Evolutionary conservation across 2,888 invertebrate species (phyloP).

Genomic region (Amphipyra berbera): DNA sequence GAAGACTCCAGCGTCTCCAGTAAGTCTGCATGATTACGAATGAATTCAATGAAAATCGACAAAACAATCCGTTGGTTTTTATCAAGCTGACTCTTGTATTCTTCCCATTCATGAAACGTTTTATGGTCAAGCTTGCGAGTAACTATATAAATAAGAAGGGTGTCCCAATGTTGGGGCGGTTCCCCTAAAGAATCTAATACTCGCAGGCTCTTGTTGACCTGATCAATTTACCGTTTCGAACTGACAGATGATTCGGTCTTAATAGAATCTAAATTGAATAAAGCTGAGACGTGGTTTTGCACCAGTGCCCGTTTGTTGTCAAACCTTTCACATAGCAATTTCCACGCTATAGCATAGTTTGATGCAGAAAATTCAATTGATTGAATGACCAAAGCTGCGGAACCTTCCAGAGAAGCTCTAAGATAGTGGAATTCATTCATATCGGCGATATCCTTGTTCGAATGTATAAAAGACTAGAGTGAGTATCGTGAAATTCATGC

Average conservation of each 20-base stretch:
- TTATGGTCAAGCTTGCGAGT: slow-evolving; percentile 52
- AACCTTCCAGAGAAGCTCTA: slow-evolving; percentile 46
- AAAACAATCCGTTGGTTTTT: slow-evolving; percentile 27
- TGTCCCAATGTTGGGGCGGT: slow-evolving; percentile 52
- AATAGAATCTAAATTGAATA: slow-evolving; percentile 48
- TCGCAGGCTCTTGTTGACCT: slow-evolving; percentile 52
- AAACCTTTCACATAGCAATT: slow-evolving; percentile 49
- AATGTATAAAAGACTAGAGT: slow-evolving; percentile 50
- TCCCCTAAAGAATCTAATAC: slow-evolving; percentile 49
- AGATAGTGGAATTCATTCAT: slow-evolving; percentile 59
- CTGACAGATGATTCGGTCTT: slow-evolving; percentile 44
- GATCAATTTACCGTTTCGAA: slow-evolving; percentile 47
- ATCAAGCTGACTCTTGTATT: slow-evolving; percentile 42
- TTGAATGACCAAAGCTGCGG: slow-evolving; percentile 48
- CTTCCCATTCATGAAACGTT: slow-evolving; percentile 57
- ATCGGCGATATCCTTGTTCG: slow-evolving; percentile 49
- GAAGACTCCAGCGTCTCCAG: slow-evolving; percentile 43
- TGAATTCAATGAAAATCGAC: slow-evolving; percentile 37
- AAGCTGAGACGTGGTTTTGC: slow-evolving; percentile 41
- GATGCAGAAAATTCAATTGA: slow-evolving; percentile 43
- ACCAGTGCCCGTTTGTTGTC: slow-evolving; percentile 51
- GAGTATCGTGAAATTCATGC: slow-evolving; percentile 57
- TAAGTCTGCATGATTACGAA: slow-evolving; percentile 50
- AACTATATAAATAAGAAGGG: slow-evolving; percentile 55
- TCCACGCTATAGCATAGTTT: slow-evolving; percentile 53